These are phyloP conservation scores for Nannoperca obscura DNA, from an alignment of 2,797 vertebrate species.

Conservation along the genomic window DNA sequence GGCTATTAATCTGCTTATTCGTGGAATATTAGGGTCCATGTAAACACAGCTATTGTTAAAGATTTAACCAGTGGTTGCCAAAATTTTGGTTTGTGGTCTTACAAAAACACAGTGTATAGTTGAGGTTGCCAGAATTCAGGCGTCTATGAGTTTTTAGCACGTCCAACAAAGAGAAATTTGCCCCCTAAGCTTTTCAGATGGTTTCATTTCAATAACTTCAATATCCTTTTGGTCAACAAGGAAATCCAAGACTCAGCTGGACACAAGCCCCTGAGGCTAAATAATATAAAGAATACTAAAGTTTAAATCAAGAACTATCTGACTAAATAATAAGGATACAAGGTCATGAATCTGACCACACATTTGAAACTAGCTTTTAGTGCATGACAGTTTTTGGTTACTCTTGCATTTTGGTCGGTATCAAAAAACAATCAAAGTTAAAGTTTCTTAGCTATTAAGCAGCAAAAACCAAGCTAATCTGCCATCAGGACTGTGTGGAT, in stretches of 20 bases:
- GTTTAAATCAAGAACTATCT: not conserved
- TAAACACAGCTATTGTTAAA: not conserved
- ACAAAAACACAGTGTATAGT: no score
- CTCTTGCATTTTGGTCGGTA: not conserved
- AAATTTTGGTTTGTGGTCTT: not conserved
- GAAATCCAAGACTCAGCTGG: not conserved
- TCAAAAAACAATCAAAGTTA: not conserved
- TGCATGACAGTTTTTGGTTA: not conserved
- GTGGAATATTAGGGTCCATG: no score
- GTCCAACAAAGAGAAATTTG: not conserved
- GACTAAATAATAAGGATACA: not conserved
- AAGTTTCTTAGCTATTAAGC: not conserved
- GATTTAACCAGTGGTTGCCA: not conserved
- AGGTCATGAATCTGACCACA: not conserved
- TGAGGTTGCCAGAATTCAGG: not conserved
- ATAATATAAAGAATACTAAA: not conserved
- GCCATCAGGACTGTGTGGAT: not conserved
- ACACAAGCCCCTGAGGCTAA: not conserved
- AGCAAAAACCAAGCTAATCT: not conserved
- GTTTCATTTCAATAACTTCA: not conserved
- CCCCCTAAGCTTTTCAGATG: not conserved
- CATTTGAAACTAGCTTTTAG: not conserved
- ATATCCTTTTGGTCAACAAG: not conserved
- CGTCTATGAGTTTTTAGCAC: not conserved
- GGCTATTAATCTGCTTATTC: no score